phyloP scores from a whole-genome alignment of 2,113 vertebrate species.

The Podarcis raffonei region DNA sequence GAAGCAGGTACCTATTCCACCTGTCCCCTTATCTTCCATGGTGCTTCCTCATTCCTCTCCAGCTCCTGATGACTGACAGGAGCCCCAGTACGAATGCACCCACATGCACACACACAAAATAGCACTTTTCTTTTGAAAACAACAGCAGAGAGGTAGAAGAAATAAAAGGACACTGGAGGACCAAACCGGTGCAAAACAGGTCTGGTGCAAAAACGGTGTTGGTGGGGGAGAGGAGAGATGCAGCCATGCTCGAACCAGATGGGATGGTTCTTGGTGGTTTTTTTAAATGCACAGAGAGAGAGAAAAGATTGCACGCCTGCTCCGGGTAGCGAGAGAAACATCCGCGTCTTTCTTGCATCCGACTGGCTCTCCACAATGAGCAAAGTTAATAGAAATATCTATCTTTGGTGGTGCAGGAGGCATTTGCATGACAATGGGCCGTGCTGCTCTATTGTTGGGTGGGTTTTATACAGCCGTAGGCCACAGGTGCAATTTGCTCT shows the following conservation, averaged over 20 bases:
- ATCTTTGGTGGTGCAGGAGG: background rate
- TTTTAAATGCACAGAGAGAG: background rate
- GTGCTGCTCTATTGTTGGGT: background rate
- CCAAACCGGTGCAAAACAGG: no score
- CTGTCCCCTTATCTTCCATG: background rate
- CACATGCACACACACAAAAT: no score
- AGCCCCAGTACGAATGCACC: no score
- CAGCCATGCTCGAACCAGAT: background rate
- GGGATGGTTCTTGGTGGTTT: fast-evolving
- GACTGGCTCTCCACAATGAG: slow-evolving; percentile 11
- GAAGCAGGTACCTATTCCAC: background rate
- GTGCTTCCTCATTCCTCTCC: background rate
- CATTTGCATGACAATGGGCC: slow-evolving; percentile 22
- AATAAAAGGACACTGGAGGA: no score
- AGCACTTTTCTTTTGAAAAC: no score
- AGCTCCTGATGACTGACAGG: background rate
- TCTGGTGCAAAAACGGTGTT: background rate
- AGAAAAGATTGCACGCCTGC: background rate
- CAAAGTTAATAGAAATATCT: slow-evolving; percentile 23
- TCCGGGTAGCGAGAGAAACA: background rate
- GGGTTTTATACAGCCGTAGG: background rate
- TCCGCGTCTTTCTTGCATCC: background rate
- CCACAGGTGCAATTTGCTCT: background rate
- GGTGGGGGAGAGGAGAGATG: background rate
- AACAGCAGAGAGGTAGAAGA: no score